Percentiles rank a stretch among this genome's conserved stretches.
phyloP scores from a whole-genome alignment of 2,113 vertebrate species.

The Xyrauchen texanus region DNA sequence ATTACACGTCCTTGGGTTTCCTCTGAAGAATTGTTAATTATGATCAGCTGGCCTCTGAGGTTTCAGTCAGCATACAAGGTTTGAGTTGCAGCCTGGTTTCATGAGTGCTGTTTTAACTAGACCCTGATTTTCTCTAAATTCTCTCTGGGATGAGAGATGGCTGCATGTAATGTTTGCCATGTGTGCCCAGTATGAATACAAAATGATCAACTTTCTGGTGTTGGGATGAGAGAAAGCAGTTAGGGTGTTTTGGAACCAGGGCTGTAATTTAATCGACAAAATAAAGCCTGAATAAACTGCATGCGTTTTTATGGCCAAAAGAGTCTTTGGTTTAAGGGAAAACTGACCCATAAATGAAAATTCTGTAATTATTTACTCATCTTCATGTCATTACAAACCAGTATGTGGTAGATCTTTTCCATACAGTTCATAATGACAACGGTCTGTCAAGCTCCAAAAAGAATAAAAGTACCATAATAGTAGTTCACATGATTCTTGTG shows the following conservation, averaged over 20 bases:
- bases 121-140: neutral
- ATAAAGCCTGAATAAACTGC: constrained; percentile 22
- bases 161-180: neutral
- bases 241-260: constrained; percentile 24
- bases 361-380: no score
- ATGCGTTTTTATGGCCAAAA: no score
- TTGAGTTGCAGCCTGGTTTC: constrained; percentile 13
- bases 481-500: no score
- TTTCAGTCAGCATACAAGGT: constrained; percentile 6
- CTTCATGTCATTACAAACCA: no score
- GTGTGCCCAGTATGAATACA: constrained; percentile 22
- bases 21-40: constrained; percentile 19
- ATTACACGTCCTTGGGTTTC: constrained; percentile 41
- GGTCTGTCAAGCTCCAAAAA: no score
- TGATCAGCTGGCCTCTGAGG: constrained; percentile 5
- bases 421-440: no score
- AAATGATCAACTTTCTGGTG: constrained; percentile 22
- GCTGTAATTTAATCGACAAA: constrained; percentile 45
- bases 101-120: constrained; percentile 17
- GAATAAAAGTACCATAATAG: no score
- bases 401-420: no score
- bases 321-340: neutral
- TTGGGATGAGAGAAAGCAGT: constrained; percentile 25
- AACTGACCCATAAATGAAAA: no score
- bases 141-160: neutral